phyloP scores from a whole-genome alignment of 2,797 vertebrate genomes.

The Girardinus metallicus region DNA sequence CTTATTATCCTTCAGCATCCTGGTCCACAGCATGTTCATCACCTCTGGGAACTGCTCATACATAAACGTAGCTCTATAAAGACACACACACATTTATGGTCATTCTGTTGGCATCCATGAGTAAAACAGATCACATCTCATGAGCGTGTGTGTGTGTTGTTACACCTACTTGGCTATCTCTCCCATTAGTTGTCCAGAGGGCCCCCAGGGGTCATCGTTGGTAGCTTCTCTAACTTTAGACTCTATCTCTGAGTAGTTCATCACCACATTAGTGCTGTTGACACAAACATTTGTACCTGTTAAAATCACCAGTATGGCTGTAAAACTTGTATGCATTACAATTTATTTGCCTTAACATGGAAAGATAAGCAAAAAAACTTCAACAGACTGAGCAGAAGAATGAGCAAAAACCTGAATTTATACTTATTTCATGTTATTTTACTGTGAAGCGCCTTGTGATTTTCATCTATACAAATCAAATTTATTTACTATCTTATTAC shows the following conservation, averaged over 20 bases:
- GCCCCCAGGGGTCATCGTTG: constrained; percentile 99
- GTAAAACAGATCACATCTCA: neutral
- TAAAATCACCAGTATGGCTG: too few relatives aligned
- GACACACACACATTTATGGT: neutral
- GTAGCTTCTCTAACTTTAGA: constrained; percentile 99
- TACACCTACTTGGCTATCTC: constrained; percentile 85
- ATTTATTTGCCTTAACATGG: neutral
- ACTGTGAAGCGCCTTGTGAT: neutral
- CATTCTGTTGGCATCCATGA: neutral
- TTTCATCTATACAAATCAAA: neutral
- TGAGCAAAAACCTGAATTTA: neutral
- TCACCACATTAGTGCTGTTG: constrained; percentile 94
- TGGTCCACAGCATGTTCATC: constrained; percentile 99
- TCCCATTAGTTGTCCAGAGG: constrained; percentile 98
- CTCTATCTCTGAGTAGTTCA: constrained; percentile 99
- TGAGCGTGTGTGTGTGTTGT: neutral
- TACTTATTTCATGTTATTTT: neutral
- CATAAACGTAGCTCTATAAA: constrained; percentile 94
- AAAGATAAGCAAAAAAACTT: neutral
- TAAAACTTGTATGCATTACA: neutral
- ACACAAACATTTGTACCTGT: constrained; percentile 27
- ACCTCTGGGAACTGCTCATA: constrained; percentile 99
- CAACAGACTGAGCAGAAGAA: neutral
- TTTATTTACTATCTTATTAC: neutral
- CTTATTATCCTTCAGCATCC: constrained; percentile 99